phyloP scores from a whole-genome alignment of 2,113 vertebrate genomes.

The Hystrix brachyura region DNA sequence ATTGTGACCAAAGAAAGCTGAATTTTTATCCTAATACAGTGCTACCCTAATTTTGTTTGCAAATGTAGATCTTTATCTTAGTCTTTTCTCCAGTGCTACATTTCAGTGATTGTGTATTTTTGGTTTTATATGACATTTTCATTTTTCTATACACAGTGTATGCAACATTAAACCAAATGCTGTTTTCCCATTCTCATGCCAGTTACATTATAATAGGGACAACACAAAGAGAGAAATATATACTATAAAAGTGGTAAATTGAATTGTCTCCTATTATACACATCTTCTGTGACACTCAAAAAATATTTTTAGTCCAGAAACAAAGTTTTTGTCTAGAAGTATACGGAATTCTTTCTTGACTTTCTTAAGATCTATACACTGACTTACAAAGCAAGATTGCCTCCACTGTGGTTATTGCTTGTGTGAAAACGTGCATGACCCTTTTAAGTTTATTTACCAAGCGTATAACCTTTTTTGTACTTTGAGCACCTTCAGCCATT shows the following conservation, averaged over 20 bases:
- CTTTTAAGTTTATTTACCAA: background rate
- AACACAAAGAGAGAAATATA: background rate
- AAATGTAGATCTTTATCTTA: background rate
- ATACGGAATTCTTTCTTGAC: background rate
- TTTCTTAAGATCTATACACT: background rate
- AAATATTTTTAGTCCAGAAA: background rate
- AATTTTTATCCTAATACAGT: background rate
- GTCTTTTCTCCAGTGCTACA: background rate
- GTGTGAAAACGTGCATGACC: background rate
- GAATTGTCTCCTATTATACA: background rate
- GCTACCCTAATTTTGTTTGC: background rate
- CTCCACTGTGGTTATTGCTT: background rate
- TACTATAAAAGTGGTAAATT: background rate
- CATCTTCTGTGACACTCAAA: background rate
- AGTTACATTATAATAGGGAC: background rate
- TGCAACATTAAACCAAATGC: background rate
- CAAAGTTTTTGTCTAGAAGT: background rate
- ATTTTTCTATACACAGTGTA: background rate
- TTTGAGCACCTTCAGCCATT: background rate
- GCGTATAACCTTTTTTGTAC: background rate
- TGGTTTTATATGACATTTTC: background rate
- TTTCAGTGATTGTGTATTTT: constrained; percentile 5
- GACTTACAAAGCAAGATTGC: background rate
- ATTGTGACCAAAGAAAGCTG: background rate
- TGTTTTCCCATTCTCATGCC: background rate